These are phyloP conservation scores for Spea multiplicata DNA, from an alignment of 2,113 vertebrate species.

Conservation along the genomic window DNA sequence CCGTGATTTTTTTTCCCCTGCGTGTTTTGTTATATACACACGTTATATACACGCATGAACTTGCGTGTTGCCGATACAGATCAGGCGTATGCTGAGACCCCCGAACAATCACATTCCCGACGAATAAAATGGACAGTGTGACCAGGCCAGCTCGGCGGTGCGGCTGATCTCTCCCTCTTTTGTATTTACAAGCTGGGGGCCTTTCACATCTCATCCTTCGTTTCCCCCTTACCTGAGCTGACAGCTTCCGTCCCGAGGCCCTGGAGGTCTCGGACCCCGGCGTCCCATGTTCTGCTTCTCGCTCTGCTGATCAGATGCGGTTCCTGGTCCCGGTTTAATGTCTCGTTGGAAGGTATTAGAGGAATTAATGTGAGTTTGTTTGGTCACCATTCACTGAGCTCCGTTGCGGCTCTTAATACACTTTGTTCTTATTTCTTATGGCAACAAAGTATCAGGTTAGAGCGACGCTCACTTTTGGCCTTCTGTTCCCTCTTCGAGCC, in stretches of 20 bases:
- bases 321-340: not conserved
- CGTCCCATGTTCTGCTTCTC: conserved; percentile 53
- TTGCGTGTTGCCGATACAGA: no score
- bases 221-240: conserved; percentile 48
- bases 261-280: not conserved
- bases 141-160: no score
- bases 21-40: no score
- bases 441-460: conserved; percentile 62
- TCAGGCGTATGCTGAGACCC: no score
- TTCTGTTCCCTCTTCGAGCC: conserved; percentile 53
- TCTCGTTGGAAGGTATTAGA: conserved; percentile 45
- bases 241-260: conserved; percentile 27
- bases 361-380: conserved; percentile 62
- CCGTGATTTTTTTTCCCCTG: no score
- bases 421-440: conserved; percentile 58
- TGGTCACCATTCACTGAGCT: conserved; percentile 61
- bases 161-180: no score
- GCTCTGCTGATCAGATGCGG: conserved; percentile 69
- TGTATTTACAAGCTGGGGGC: not conserved
- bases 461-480: conserved; percentile 59
- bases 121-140: no score
- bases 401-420: conserved; percentile 48
- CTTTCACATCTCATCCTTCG: conserved; percentile 22
- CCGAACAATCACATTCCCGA: no score
- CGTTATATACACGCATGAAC: no score